Evolutionary conservation across 1,140 invertebrate genomes (phyloP).

Genomic region (Nomia melanderi): DNA sequence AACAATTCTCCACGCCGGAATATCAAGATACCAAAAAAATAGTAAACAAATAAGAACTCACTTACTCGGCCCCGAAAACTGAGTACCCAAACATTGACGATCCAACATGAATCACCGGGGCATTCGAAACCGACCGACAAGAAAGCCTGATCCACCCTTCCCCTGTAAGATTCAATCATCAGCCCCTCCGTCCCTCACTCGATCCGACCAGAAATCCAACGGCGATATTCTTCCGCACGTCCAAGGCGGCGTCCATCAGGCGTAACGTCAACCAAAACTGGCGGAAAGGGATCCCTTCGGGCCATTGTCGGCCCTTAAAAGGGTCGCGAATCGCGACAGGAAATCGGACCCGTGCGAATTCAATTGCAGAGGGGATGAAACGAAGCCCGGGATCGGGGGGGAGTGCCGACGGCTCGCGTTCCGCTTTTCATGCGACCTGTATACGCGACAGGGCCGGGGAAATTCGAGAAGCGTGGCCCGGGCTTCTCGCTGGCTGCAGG

Average conservation of each 20-base stretch:
- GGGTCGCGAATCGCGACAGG: constrained; percentile 46
- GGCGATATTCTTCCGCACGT: constrained; percentile 4
- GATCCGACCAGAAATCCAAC: constrained; percentile 16
- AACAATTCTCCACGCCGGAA: too few relatives aligned
- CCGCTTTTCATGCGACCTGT: constrained; percentile 19
- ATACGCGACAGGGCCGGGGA: constrained; percentile 5
- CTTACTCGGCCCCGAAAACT: too few relatives aligned
- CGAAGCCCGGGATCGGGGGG: constrained; percentile 2
- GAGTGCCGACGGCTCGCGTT: background rate
- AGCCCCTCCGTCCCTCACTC: background rate
- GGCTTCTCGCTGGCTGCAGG: constrained; percentile 40
- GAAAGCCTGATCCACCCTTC: background rate
- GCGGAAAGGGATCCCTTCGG: constrained; percentile 14
- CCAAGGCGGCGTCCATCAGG: constrained; percentile 12
- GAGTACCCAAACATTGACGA: too few relatives aligned
- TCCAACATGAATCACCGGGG: background rate
- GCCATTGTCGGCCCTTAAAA: constrained; percentile 40
- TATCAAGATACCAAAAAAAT: too few relatives aligned
- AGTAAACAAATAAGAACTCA: too few relatives aligned
- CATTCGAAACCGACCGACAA: background rate
- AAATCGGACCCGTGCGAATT: constrained; percentile 57
- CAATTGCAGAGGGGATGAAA: constrained; percentile 43
- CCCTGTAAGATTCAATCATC: background rate
- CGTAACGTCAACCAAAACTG: background rate
- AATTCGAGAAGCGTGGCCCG: constrained; percentile 36